A percentile compares a stretch with the other conserved stretches of the same genome.
These are phyloP conservation scores for Xanthia icteritia DNA, from an alignment of 2,888 invertebrate species.

Conservation along the genomic window DNA sequence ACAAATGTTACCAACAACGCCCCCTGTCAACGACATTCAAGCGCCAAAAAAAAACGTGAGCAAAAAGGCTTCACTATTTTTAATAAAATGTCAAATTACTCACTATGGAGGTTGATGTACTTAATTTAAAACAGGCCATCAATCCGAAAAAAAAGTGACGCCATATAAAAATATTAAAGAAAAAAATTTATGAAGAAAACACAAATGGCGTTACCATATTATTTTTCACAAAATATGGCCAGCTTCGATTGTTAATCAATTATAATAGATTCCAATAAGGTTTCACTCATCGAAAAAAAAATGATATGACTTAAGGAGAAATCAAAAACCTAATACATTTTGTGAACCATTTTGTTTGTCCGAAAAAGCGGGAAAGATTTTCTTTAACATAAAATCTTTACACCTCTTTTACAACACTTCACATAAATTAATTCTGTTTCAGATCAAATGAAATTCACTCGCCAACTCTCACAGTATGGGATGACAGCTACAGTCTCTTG, in stretches of 20 bases:
- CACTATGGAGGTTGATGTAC: neutral
- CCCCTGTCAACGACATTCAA: too few relatives aligned
- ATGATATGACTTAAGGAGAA: neutral
- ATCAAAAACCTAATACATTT: neutral
- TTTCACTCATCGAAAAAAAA: neutral
- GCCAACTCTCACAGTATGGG: constrained; percentile 72
- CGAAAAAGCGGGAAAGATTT: neutral
- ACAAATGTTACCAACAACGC: too few relatives aligned
- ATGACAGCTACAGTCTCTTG: constrained; percentile 75
- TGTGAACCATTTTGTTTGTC: neutral
- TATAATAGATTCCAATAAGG: neutral
- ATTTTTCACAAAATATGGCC: constrained; percentile 3
- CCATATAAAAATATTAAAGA: neutral
- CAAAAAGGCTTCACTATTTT: too few relatives aligned
- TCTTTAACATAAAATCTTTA: neutral
- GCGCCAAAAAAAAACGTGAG: too few relatives aligned
- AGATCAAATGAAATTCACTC: constrained; percentile 77
- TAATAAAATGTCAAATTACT: neutral
- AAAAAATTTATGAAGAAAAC: constrained; percentile 10
- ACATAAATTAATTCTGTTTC: constrained; percentile 18
- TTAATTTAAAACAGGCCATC: neutral
- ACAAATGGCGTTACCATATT: neutral
- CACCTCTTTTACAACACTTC: neutral
- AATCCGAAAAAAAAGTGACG: neutral
- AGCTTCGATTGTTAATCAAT: neutral